Percentiles rank a stretch among this genome's conserved stretches.
Evolutionary conservation across 2,888 invertebrate genomes (phyloP).

Genomic region (Chymomyza caudatula): DNA sequence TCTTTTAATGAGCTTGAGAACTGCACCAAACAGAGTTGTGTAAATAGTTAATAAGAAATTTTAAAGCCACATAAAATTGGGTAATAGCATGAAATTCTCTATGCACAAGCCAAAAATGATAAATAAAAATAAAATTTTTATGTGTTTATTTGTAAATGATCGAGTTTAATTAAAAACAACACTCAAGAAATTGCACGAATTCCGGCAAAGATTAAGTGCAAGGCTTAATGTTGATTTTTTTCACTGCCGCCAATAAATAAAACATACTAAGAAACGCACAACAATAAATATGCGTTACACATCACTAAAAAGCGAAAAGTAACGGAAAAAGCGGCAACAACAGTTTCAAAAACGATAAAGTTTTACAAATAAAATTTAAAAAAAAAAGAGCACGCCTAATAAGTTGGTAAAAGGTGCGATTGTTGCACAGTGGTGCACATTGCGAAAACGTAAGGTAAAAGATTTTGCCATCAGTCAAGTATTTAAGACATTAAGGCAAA

Average conservation of each 20-base stretch:
- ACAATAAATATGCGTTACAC: neutral
- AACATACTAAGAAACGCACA: neutral
- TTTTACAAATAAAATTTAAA: neutral
- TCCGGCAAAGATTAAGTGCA: neutral
- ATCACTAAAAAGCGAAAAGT: neutral
- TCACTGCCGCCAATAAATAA: conserved; percentile 30
- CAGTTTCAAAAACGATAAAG: neutral
- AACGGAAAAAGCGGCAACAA: neutral
- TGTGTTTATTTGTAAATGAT: neutral
- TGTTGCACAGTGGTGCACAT: too few relatives aligned
- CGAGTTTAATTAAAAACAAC: neutral
- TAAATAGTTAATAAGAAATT: neutral
- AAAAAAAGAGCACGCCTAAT: conserved; percentile 10
- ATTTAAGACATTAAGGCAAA: too few relatives aligned
- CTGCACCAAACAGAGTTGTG: neutral
- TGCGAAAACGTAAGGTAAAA: too few relatives aligned
- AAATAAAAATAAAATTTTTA: neutral
- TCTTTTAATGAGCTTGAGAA: neutral
- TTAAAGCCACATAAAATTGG: neutral
- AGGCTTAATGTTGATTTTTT: conserved; percentile 9
- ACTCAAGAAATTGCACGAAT: neutral
- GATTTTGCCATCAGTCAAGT: too few relatives aligned
- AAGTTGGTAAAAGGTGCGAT: conserved; percentile 49
- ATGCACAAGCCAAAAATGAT: neutral
- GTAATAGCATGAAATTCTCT: neutral